These are phyloP conservation scores for Semnornis frantzii DNA, from an alignment of 2,113 vertebrate genomes.

Conservation along the genomic window DNA sequence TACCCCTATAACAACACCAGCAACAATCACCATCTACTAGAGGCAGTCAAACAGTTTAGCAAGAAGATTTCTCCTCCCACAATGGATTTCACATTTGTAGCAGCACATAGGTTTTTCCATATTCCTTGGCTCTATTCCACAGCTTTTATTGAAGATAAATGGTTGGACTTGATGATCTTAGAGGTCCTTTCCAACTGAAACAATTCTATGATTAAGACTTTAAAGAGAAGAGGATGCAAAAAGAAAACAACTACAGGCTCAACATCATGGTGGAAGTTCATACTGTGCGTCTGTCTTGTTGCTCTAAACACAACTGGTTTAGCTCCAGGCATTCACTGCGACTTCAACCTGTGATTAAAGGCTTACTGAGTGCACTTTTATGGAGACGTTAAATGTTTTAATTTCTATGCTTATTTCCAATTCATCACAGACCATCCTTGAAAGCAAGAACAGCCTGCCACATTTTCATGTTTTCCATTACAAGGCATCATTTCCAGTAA, in stretches of 20 bases:
- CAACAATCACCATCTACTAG: not conserved
- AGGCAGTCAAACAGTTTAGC: not conserved
- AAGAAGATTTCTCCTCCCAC: not conserved
- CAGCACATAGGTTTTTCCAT: not conserved
- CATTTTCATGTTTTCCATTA: not conserved
- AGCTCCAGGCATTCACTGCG: slow-evolving; percentile 25
- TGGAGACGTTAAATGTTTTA: not conserved
- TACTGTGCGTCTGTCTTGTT: not conserved
- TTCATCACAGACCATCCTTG: not conserved
- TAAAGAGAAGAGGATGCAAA: slow-evolving; percentile 10
- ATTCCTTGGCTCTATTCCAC: not conserved
- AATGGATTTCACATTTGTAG: not conserved
- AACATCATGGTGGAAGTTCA: not conserved
- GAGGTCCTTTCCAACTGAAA: no score
- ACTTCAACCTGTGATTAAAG: slow-evolving; percentile 26
- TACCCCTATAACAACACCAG: slow-evolving; percentile 32
- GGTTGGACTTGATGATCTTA: no score
- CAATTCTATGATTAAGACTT: not conserved
- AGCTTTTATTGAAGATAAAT: not conserved
- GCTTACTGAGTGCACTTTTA: slow-evolving; percentile 4
- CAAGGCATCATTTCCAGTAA: not conserved
- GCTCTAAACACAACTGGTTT: slow-evolving; percentile 23
- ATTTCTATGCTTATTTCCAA: slow-evolving; percentile 18
- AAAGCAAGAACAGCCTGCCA: not conserved
- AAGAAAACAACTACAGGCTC: slow-evolving; percentile 16